Evolutionary conservation across 2,888 invertebrate species (phyloP).

Genomic region (Aphidoletes aphidimyza): DNA sequence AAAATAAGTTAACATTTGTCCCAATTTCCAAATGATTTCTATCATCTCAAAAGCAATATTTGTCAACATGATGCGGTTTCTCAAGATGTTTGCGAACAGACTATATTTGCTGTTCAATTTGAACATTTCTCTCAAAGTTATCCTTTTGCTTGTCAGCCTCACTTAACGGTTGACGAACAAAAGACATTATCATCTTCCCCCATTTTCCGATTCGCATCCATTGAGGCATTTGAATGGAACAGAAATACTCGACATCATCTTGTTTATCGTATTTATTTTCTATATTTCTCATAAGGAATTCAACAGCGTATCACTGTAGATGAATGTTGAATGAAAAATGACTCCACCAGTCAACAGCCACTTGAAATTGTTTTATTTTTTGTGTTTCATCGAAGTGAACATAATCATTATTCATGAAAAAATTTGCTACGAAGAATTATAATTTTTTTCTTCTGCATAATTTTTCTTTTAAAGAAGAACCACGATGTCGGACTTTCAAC

Average conservation of each 20-base stretch:
- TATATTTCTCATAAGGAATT: not conserved
- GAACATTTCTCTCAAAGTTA: not conserved
- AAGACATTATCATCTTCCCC: not conserved
- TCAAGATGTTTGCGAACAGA: constrained; percentile 25
- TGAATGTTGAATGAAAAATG: constrained; percentile 31
- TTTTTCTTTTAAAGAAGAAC: constrained; percentile 18
- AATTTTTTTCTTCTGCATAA: constrained; percentile 37
- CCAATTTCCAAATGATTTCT: no score
- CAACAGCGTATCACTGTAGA: not conserved
- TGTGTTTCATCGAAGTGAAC: not conserved
- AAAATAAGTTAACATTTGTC: no score
- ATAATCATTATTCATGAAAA: constrained; percentile 47
- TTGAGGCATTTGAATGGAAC: not conserved
- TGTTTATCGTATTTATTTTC: no score
- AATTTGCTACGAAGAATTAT: constrained; percentile 16
- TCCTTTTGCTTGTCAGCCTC: not conserved
- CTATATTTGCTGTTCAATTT: not conserved
- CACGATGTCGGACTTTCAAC: not conserved
- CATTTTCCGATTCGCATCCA: not conserved
- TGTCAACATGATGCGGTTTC: constrained; percentile 24
- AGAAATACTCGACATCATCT: no score
- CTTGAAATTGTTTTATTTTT: constrained; percentile 44
- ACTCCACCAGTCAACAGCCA: constrained; percentile 35
- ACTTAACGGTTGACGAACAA: constrained; percentile 28
- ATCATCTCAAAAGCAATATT: no score